These are phyloP conservation scores for Thaumetopoea pityocampa DNA, from an alignment of 1,140 invertebrate genomes.

Conservation along the genomic window DNA sequence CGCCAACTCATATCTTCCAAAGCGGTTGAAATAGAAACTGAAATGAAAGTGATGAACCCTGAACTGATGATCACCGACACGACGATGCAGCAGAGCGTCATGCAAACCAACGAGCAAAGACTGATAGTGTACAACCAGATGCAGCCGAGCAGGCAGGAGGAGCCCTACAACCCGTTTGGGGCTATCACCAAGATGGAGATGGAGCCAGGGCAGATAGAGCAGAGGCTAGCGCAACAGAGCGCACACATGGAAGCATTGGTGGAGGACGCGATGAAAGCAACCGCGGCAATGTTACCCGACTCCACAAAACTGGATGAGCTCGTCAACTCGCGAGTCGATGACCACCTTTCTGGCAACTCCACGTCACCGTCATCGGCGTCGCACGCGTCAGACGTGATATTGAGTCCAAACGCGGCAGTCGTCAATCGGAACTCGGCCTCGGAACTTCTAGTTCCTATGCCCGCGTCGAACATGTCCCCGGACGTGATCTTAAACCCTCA, in stretches of 20 bases:
- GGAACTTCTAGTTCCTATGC: slow-evolving; percentile 44
- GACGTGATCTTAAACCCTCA: slow-evolving; percentile 80
- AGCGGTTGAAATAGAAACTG: slow-evolving; percentile 35
- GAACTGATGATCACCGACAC: slow-evolving; percentile 50
- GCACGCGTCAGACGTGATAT: slow-evolving; percentile 75
- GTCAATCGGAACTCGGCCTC: slow-evolving; percentile 36
- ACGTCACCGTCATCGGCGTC: slow-evolving; percentile 70
- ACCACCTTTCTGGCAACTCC: slow-evolving; percentile 64
- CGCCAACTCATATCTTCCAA: slow-evolving; percentile 50
- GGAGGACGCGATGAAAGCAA: slow-evolving; percentile 71
- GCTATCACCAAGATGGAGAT: slow-evolving; percentile 60
- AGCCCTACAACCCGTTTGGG: slow-evolving; percentile 50
- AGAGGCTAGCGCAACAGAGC: slow-evolving; percentile 69
- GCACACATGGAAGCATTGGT: slow-evolving; percentile 69
- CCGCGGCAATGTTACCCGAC: slow-evolving; percentile 67
- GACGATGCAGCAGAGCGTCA: slow-evolving; percentile 29
- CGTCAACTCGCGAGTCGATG: slow-evolving; percentile 80
- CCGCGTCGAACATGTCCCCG: slow-evolving; percentile 70
- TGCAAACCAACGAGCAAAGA: slow-evolving; percentile 38
- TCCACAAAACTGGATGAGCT: slow-evolving; percentile 79
- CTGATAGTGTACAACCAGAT: slow-evolving; percentile 52
- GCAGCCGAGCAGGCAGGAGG: slow-evolving; percentile 28
- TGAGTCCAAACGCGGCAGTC: slow-evolving; percentile 50
- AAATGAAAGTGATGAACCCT: slow-evolving; percentile 51
- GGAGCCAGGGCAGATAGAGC: slow-evolving; percentile 56